A percentile compares a stretch with the other conserved stretches of the same genome.
Evolutionary conservation across 2,113 vertebrate species (phyloP).

Genomic region (Halcyon senegalensis): DNA sequence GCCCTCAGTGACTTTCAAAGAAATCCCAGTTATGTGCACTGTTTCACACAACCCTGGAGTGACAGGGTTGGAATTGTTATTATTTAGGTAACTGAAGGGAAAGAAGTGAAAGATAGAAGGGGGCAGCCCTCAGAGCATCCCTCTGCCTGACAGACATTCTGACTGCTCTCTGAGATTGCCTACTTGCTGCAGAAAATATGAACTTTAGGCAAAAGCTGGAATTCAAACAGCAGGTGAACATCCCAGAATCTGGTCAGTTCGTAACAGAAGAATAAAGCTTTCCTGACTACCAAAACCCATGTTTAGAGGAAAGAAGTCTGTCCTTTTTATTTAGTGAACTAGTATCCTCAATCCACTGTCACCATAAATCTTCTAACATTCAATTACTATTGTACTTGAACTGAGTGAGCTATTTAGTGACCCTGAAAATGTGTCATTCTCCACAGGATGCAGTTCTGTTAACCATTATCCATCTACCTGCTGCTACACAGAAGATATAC

Average conservation of each 20-base stretch:
- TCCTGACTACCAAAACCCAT: neutral
- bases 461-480: slow-evolving; percentile 16
- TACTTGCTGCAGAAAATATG: neutral
- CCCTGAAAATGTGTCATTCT: slow-evolving; percentile 38
- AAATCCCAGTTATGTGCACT: neutral
- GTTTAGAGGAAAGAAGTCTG: neutral
- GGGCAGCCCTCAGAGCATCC: neutral
- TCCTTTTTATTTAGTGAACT: slow-evolving; percentile 3
- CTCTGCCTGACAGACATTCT: neutral
- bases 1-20: neutral
- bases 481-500: neutral
- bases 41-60: neutral
- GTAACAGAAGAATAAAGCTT: neutral
- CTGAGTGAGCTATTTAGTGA: neutral
- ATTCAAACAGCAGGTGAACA: neutral
- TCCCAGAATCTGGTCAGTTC: neutral
- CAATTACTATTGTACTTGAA: slow-evolving; percentile 20
- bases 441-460: neutral
- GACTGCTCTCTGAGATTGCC: neutral
- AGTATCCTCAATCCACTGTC: neutral
- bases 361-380: neutral
- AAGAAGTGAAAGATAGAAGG: neutral
- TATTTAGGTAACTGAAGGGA: neutral
- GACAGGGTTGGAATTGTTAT: neutral
- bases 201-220: neutral